These are phyloP conservation scores for Protaetia brevitarsis DNA, from an alignment of 1,140 invertebrate species.

Conservation along the genomic window DNA sequence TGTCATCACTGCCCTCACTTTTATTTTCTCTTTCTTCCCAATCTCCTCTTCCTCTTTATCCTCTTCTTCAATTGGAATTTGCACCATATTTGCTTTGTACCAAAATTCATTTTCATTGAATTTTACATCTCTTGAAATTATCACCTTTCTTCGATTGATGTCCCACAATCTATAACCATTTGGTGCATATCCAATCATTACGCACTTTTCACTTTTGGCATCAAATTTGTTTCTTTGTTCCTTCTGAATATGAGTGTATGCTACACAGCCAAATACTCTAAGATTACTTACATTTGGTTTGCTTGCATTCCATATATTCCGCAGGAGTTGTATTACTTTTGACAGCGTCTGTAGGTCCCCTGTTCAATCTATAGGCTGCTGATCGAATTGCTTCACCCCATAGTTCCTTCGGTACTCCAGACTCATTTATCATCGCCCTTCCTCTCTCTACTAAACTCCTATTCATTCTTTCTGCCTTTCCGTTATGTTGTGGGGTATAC, in stretches of 20 bases:
- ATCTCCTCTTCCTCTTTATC: neutral
- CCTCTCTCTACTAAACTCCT: too few species aligned
- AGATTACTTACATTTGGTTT: neutral
- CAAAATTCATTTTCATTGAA: neutral
- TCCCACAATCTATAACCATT: neutral
- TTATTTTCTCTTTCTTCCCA: neutral
- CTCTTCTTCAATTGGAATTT: neutral
- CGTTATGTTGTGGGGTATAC: too few species aligned
- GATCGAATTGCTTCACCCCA: neutral
- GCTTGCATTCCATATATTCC: neutral
- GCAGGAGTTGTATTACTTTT: neutral
- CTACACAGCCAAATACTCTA: neutral
- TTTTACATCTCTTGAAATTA: neutral
- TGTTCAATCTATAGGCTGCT: neutral
- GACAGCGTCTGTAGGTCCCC: neutral
- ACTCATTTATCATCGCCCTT: too few species aligned
- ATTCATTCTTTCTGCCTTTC: too few species aligned
- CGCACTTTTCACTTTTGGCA: neutral
- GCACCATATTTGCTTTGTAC: neutral
- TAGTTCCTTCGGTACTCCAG: too few species aligned
- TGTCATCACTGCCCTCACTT: neutral
- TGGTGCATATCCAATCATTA: neutral
- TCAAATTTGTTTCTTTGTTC: neutral
- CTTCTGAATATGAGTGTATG: neutral
- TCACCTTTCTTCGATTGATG: neutral